Evolutionary conservation across 1,140 invertebrate genomes (phyloP).

Genomic region (Neotoxoptera formosana): DNA sequence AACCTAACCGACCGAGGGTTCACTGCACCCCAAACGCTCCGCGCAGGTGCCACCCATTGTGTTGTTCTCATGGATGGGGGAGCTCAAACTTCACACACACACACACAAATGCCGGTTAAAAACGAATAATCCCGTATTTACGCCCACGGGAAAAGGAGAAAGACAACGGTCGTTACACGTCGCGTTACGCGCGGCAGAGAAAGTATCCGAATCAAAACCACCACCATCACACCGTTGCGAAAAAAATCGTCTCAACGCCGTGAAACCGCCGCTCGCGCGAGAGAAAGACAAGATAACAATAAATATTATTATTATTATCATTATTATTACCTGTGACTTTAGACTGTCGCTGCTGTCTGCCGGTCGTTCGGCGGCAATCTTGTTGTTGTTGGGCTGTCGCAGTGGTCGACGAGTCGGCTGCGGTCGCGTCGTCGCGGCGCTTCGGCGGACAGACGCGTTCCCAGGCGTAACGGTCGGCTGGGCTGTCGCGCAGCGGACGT

Average conservation of each 20-base stretch:
- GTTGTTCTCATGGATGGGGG: conserved; percentile 25
- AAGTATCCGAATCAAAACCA: background rate
- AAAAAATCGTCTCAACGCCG: background rate
- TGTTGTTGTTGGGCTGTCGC: background rate
- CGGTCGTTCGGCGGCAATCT: background rate
- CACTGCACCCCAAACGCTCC: conserved; percentile 44
- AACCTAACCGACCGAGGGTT: conserved; percentile 5
- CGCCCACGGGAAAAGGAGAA: conserved; percentile 9
- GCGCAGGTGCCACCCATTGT: conserved; percentile 47
- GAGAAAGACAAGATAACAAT: background rate
- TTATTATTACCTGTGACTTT: conserved; percentile 34
- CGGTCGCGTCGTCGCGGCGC: background rate
- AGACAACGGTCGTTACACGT: background rate
- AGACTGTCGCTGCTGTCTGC: background rate
- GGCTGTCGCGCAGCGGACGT: conserved; percentile 21
- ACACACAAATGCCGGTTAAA: background rate
- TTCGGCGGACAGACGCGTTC: conserved; percentile 23
- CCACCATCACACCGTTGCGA: background rate
- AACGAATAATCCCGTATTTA: conserved; percentile 6
- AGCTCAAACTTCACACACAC: conserved; percentile 5
- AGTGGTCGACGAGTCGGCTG: background rate
- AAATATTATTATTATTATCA: background rate
- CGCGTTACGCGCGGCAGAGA: background rate
- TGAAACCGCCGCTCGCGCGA: background rate
- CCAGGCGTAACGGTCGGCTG: conserved; percentile 50